phyloP scores from a whole-genome alignment of 1,140 invertebrate species.

The Palaemon carinicauda region DNA sequence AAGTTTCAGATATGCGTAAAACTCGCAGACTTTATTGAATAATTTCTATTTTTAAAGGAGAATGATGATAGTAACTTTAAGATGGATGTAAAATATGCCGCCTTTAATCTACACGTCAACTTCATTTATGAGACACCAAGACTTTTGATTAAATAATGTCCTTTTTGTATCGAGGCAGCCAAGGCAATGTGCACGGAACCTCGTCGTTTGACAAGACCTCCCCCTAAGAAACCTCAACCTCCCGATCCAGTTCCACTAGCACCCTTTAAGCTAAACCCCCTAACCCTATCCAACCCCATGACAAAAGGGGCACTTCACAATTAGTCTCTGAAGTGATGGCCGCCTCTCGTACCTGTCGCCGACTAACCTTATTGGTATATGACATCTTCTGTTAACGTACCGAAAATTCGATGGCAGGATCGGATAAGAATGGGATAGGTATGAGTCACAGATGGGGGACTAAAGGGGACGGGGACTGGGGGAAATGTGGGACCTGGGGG shows the following conservation, averaged over 20 bases:
- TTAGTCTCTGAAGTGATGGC: slow-evolving; percentile 27
- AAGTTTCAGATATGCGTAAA: too few relatives aligned
- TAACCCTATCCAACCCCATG: neutral
- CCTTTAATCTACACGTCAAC: too few relatives aligned
- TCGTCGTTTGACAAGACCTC: neutral
- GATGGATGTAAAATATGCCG: too few relatives aligned
- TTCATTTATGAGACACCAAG: too few relatives aligned
- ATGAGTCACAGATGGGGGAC: neutral
- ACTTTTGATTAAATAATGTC: too few relatives aligned
- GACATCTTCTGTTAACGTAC: neutral
- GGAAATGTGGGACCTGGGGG: neutral
- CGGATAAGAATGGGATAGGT: neutral
- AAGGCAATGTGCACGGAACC: neutral
- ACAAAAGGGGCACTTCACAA: slow-evolving; percentile 9
- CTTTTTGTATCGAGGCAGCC: neutral
- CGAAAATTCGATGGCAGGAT: neutral
- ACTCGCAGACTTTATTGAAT: too few relatives aligned
- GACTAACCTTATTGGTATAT: slow-evolving; percentile 27
- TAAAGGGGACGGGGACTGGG: neutral
- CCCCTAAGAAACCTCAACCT: neutral
- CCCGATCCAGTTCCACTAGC: neutral
- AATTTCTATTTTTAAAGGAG: too few relatives aligned
- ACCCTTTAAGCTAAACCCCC: neutral
- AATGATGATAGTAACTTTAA: too few relatives aligned
- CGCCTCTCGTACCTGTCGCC: slow-evolving; percentile 36